phyloP scores from a whole-genome alignment of 2,888 invertebrate genomes.

The Eubasilissa splendida region DNA sequence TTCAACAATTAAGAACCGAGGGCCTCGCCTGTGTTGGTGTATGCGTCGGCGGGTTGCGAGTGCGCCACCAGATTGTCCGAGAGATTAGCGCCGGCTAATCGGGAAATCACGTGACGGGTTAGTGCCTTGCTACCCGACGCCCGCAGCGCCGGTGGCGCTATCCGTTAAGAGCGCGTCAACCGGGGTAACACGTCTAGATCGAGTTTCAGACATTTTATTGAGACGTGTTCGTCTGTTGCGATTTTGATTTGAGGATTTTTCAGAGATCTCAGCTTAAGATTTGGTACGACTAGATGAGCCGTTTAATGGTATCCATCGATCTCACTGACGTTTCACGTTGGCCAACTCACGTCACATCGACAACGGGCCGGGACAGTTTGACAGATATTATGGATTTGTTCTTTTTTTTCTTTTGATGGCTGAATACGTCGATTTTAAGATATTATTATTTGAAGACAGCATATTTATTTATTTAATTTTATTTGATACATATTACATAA shows the following conservation, averaged over 20 bases:
- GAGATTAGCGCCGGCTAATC: slow-evolving; percentile 32
- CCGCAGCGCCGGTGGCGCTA: neutral
- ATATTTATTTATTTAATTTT: no score
- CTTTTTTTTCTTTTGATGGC: no score
- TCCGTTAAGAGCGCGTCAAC: neutral
- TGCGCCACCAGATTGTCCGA: slow-evolving; percentile 9
- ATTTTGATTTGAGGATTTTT: neutral
- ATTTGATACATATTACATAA: no score
- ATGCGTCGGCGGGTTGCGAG: neutral
- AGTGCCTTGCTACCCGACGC: neutral
- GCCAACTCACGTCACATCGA: no score
- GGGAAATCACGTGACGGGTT: slow-evolving; percentile 23
- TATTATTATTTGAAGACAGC: no score
- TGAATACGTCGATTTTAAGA: no score
- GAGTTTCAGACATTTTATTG: neutral
- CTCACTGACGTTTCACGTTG: no score
- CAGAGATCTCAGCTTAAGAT: no score
- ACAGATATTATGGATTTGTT: no score
- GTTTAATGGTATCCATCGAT: no score
- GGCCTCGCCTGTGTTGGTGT: neutral
- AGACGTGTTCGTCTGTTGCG: neutral
- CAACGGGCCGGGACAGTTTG: no score
- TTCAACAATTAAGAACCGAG: slow-evolving; percentile 27
- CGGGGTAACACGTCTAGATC: neutral
- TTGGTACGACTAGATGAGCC: no score